These are phyloP conservation scores for Lysandra coridon DNA, from an alignment of 2,888 invertebrate species.

Conservation along the genomic window DNA sequence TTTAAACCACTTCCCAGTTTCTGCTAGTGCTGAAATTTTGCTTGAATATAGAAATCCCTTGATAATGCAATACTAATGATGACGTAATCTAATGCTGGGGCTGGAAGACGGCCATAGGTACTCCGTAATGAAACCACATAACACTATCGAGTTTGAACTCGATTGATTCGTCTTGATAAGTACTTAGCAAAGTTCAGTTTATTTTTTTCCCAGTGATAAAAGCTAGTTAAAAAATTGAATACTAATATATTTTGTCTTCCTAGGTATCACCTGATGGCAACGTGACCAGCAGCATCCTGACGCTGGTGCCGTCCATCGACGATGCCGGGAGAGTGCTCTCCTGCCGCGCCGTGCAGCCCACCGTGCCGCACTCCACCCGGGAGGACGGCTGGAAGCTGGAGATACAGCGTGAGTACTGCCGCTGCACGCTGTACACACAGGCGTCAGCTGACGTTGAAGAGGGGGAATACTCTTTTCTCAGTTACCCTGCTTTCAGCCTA, in stretches of 20 bases:
- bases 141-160: no score
- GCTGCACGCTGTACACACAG: neutral
- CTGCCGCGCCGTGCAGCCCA: constrained; percentile 69
- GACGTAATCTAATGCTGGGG: no score
- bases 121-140: no score
- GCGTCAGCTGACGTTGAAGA: no score
- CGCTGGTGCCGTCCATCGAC: constrained; percentile 82
- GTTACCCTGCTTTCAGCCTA: no score
- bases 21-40: no score
- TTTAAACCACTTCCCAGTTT: no score
- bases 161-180: neutral
- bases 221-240: no score
- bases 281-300: constrained; percentile 83
- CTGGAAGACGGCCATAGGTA: neutral
- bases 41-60: no score
- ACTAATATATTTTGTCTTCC: neutral
- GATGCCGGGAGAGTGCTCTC: constrained; percentile 80
- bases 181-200: neutral
- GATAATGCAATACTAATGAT: no score
- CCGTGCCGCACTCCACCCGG: constrained; percentile 75
- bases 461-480: no score
- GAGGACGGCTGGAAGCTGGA: constrained; percentile 85
- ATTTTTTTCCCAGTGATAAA: no score
- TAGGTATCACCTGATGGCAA: constrained; percentile 82
- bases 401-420: constrained; percentile 82